Conservation (phyloP, 2,797 vertebrate genomes). For the Gallinago nigripennis region DNA sequence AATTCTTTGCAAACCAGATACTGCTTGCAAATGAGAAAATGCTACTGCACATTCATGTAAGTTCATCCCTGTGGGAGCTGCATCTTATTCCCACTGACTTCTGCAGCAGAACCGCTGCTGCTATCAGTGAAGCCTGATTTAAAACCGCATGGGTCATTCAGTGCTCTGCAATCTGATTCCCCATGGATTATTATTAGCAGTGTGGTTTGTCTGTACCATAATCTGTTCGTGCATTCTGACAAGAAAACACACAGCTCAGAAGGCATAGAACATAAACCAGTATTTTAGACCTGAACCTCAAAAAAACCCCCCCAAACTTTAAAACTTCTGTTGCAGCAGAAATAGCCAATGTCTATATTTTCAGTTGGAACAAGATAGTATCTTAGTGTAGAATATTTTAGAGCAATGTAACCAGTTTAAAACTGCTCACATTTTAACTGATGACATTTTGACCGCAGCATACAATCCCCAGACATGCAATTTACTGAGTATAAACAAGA, state of each 20-base stretch:
- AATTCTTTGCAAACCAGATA: neutral
- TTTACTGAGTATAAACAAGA: neutral
- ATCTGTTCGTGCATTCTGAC: neutral
- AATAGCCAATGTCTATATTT: neutral
- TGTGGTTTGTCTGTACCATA: neutral
- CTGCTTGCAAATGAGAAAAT: neutral
- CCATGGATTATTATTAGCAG: neutral
- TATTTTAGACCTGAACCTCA: neutral
- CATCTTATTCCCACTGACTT: neutral
- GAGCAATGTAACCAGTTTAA: neutral
- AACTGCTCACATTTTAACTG: neutral
- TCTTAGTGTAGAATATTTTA: neutral
- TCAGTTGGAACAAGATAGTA: neutral
- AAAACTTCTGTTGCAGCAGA: neutral
- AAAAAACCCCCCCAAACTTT: neutral
- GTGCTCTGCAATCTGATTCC: neutral
- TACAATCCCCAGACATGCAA: neutral
- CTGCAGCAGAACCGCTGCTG: neutral
- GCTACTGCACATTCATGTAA: neutral
- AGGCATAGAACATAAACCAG: neutral
- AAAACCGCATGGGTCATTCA: neutral
- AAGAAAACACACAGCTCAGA: neutral
- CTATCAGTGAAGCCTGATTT: fast-evolving
- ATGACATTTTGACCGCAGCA: constrained; percentile 3
- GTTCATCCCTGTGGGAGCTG: neutral